A percentile compares a stretch with the other conserved stretches of the same genome.
These are phyloP conservation scores for Poeciliopsis turrubarensis DNA, from an alignment of 2,113 vertebrate genomes.

Conservation along the genomic window DNA sequence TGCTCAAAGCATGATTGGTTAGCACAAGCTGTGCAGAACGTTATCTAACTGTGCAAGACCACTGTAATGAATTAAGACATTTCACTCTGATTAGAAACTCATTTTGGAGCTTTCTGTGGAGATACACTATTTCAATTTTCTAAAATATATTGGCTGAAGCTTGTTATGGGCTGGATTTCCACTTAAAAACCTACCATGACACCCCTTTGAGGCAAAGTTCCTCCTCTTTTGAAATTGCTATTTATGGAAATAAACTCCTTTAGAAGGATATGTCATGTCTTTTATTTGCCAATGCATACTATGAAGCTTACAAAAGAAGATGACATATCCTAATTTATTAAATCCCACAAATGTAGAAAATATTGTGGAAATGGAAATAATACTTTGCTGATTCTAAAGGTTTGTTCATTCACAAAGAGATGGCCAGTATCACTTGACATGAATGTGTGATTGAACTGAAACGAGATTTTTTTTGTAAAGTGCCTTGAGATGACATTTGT, in stretches of 20 bases:
- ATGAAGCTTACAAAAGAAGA: neutral
- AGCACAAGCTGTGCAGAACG: constrained; percentile 31
- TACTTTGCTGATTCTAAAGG: neutral
- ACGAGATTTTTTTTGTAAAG: no score
- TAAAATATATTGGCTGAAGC: constrained; percentile 44
- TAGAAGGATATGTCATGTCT: neutral
- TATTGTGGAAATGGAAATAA: neutral
- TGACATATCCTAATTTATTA: neutral
- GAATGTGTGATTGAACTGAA: no score
- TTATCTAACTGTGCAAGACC: constrained; percentile 52
- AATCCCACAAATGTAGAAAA: neutral
- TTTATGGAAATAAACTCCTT: constrained; percentile 35
- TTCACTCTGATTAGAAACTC: constrained; percentile 61
- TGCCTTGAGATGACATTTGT: no score
- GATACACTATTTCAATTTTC: constrained; percentile 67
- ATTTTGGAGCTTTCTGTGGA: constrained; percentile 45
- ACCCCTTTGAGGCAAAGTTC: constrained; percentile 37
- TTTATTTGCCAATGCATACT: neutral
- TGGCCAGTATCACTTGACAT: neutral
- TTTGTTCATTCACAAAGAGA: neutral
- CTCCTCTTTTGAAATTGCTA: constrained; percentile 27
- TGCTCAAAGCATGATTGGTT: constrained; percentile 39
- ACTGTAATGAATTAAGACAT: constrained; percentile 50
- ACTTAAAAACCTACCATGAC: constrained; percentile 48
- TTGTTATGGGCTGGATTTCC: constrained; percentile 43